A percentile compares a stretch with the other conserved stretches of the same genome.
Conservation (phyloP, 1,140 invertebrate species). For the Atta texana region DNA sequence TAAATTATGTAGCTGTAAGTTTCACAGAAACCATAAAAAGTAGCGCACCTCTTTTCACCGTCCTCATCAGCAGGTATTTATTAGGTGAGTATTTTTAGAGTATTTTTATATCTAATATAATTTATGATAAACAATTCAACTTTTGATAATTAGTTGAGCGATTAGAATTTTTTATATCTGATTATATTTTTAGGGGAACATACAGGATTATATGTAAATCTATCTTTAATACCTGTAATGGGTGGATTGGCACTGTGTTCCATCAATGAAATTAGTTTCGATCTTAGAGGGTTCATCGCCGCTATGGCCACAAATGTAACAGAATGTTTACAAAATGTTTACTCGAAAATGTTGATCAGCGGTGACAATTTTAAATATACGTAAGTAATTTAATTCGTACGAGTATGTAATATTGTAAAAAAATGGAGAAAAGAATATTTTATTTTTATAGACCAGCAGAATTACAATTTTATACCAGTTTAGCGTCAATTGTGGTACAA, state of each 20-base stretch:
- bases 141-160: not conserved
- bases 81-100: constrained; percentile 86
- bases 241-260: constrained; percentile 93
- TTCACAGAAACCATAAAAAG: constrained; percentile 96
- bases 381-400: constrained; percentile 85
- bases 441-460: constrained; percentile 90
- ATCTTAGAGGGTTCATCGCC: constrained; percentile 91
- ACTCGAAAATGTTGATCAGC: constrained; percentile 94
- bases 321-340: constrained; percentile 95
- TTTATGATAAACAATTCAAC: not conserved
- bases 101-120: not conserved
- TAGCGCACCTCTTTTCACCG: constrained; percentile 94
- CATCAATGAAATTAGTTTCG: constrained; percentile 93
- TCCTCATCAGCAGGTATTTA: constrained; percentile 91
- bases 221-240: constrained; percentile 95
- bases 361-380: constrained; percentile 93
- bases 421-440: not conserved
- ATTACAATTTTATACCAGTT: constrained; percentile 94
- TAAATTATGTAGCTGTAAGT: constrained; percentile 94
- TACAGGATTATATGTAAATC: constrained; percentile 92
- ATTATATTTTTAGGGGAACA: constrained; percentile 88
- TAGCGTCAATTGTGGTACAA: constrained; percentile 93
- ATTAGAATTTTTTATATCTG: not conserved
- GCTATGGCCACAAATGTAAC: constrained; percentile 94
- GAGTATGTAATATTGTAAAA: not conserved